phyloP scores from a whole-genome alignment of 2,113 vertebrate genomes.

The Centropus unirufus region DNA sequence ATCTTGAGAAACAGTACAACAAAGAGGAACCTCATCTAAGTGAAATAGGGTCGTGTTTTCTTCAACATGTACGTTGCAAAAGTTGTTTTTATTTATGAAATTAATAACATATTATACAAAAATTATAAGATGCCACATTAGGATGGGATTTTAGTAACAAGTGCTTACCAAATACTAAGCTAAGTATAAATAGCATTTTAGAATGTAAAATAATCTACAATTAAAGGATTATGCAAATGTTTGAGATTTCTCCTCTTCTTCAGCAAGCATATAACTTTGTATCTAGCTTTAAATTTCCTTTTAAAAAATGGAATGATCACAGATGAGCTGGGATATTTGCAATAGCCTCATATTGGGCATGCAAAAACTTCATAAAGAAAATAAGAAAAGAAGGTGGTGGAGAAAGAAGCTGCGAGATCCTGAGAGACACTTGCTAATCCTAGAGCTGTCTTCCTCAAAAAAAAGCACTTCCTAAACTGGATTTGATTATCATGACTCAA shows the following conservation, averaged over 20 bases:
- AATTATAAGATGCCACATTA: not conserved
- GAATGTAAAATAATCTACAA: not conserved
- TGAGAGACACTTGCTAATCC: not conserved
- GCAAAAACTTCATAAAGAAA: not conserved
- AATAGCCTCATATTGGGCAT: not conserved
- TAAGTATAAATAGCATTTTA: not conserved
- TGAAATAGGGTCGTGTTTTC: conserved; percentile 96
- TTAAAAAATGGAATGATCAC: not conserved
- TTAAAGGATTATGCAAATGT: not conserved
- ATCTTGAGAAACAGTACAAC: conserved; percentile 95
- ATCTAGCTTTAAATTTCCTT: not conserved
- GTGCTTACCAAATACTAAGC: not conserved
- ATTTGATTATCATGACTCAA: not conserved
- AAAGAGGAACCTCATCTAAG: conserved; percentile 93
- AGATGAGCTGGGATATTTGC: not conserved
- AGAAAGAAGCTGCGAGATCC: not conserved
- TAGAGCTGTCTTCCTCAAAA: not conserved
- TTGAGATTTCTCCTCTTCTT: not conserved
- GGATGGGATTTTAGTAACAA: not conserved
- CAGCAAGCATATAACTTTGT: not conserved
- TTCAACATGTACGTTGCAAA: conserved; percentile 84
- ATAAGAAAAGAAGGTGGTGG: not conserved
- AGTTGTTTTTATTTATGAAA: not conserved
- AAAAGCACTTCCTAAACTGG: not conserved
- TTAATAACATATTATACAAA: not conserved